Evolutionary conservation across 2,888 invertebrate species (phyloP).

Genomic region (Anorthoa munda): DNA sequence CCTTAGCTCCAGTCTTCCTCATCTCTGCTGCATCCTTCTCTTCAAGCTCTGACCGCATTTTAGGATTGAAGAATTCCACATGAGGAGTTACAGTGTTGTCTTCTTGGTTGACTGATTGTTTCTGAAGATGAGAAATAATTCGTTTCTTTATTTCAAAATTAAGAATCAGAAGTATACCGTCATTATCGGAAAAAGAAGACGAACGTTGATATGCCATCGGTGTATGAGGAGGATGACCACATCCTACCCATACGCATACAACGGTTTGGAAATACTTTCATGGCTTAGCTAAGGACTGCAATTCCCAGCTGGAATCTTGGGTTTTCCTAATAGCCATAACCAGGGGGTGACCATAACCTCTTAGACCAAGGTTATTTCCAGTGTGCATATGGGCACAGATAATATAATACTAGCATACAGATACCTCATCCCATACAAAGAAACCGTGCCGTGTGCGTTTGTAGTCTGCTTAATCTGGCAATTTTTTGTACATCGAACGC

Average conservation of each 20-base stretch:
- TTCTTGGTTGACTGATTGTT: constrained; percentile 86
- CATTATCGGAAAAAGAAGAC: not conserved
- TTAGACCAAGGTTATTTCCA: too few relatives aligned
- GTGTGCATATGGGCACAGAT: too few relatives aligned
- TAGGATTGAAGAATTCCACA: constrained; percentile 95
- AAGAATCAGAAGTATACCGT: not conserved
- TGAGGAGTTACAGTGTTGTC: constrained; percentile 90
- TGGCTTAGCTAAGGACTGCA: not conserved
- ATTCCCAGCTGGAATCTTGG: not conserved
- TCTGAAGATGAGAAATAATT: constrained; percentile 70
- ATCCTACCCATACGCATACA: too few relatives aligned
- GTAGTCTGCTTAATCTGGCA: too few relatives aligned
- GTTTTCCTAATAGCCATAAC: not conserved
- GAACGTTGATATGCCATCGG: not conserved
- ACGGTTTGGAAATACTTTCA: too few relatives aligned
- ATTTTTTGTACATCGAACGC: too few relatives aligned
- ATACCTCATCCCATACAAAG: too few relatives aligned
- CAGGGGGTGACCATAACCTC: not conserved
- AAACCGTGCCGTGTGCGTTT: too few relatives aligned
- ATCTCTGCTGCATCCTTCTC: constrained; percentile 92
- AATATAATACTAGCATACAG: too few relatives aligned
- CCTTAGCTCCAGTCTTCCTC: constrained; percentile 91
- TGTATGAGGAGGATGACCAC: too few relatives aligned
- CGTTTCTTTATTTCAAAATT: too few relatives aligned
- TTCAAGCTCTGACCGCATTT: constrained; percentile 92